These are phyloP conservation scores for Polypedilum vanderplanki DNA, from an alignment of 1,140 invertebrate genomes.

Conservation along the genomic window DNA sequence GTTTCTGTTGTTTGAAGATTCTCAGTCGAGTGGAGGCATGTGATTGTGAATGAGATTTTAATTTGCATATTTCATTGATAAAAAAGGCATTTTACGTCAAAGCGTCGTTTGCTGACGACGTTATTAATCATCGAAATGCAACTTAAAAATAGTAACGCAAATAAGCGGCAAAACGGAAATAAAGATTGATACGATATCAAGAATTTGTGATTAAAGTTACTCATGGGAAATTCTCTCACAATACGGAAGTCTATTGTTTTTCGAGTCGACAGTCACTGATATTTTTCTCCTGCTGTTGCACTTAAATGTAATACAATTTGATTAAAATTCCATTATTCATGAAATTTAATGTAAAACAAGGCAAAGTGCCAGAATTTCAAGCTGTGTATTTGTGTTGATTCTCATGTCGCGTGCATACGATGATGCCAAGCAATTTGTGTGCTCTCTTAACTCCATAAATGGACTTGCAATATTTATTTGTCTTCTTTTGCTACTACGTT, in stretches of 20 bases:
- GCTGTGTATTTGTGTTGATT: background rate
- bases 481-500: background rate
- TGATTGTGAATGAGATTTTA: background rate
- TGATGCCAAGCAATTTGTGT: too few relatives aligned
- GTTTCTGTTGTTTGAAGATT: background rate
- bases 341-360: background rate
- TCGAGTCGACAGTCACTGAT: too few relatives aligned
- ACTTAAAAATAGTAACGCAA: background rate
- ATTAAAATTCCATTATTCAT: slow-evolving; percentile 14
- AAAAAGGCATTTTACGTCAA: background rate
- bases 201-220: background rate
- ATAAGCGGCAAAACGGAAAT: background rate
- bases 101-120: background rate
- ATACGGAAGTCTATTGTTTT: background rate
- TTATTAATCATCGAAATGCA: background rate
- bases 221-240: background rate
- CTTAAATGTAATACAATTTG: background rate
- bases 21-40: background rate
- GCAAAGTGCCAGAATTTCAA: background rate
- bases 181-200: background rate
- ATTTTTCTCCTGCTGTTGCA: background rate
- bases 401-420: too few relatives aligned
- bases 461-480: background rate
- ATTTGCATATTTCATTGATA: slow-evolving; percentile 26
- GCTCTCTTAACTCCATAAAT: background rate